Evolutionary conservation across 2,113 vertebrate genomes (phyloP).

Genomic region (Paramisgurnus dabryanus): DNA sequence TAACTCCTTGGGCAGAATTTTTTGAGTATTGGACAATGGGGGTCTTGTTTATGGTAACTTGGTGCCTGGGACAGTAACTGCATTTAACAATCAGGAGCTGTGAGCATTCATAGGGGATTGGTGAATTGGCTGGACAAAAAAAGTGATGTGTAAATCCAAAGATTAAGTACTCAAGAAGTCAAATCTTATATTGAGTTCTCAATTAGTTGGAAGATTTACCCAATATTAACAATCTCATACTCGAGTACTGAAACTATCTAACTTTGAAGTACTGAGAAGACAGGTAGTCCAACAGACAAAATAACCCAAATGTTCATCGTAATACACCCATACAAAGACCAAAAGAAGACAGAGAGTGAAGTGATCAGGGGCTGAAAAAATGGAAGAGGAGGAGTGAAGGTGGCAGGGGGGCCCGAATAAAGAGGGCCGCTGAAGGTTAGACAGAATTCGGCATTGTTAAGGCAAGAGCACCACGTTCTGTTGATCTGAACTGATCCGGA

Average conservation of each 20-base stretch:
- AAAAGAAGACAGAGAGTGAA: constrained; percentile 48
- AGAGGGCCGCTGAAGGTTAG: constrained; percentile 64
- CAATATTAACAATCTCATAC: neutral
- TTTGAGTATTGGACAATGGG: no score
- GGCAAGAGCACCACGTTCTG: constrained; percentile 72
- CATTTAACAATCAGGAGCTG: no score
- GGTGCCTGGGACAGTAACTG: no score
- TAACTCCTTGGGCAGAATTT: no score
- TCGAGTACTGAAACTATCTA: neutral
- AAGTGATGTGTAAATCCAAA: no score
- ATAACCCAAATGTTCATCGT: neutral
- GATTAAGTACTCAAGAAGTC: neutral
- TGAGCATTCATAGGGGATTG: no score
- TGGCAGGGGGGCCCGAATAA: constrained; percentile 51
- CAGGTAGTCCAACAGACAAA: neutral
- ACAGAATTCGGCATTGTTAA: constrained; percentile 93
- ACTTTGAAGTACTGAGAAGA: neutral
- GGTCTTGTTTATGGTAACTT: no score
- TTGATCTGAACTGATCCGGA: constrained; percentile 99
- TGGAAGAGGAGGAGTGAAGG: constrained; percentile 48
- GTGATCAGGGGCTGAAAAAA: constrained; percentile 34
- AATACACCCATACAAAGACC: constrained; percentile 18
- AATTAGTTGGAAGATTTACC: neutral
- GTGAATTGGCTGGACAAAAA: no score
- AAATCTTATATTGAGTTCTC: neutral